A percentile compares a stretch with the other conserved stretches of the same genome.
These are phyloP conservation scores for Ormyrus labotus DNA, from an alignment of 2,888 invertebrate species.

Conservation along the genomic window DNA sequence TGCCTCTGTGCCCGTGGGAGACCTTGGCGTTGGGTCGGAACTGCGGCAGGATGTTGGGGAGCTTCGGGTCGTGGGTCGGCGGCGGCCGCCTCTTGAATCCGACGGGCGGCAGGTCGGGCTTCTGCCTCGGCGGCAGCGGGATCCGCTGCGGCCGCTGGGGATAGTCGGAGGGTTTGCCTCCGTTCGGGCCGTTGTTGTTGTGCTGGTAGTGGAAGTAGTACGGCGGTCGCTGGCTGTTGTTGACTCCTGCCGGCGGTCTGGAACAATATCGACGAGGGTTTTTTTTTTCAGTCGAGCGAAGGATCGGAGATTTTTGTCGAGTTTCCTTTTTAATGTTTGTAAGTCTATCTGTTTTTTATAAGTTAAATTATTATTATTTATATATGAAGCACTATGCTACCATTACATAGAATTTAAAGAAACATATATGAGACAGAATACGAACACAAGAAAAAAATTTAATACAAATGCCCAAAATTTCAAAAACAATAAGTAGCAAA, in stretches of 20 bases:
- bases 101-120: conserved; percentile 58
- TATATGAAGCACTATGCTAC: too few relatives aligned
- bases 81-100: conserved; percentile 60
- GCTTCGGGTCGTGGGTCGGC: conserved; percentile 65
- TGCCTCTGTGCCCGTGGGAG: conserved; percentile 75
- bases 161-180: conserved; percentile 25
- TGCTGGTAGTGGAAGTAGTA: conserved; percentile 66
- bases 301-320: too few relatives aligned
- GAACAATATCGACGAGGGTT: too few relatives aligned
- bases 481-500: too few relatives aligned
- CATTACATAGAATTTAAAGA: too few relatives aligned
- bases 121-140: conserved; percentile 62
- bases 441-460: too few relatives aligned
- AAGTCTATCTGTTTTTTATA: too few relatives aligned
- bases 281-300: too few relatives aligned
- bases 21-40: conserved; percentile 83
- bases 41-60: conserved; percentile 84
- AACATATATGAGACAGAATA: too few relatives aligned
- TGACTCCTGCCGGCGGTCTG: conserved; percentile 53
- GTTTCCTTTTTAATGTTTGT: too few relatives aligned
- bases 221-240: conserved; percentile 62
- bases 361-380: too few relatives aligned
- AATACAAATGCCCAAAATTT: too few relatives aligned
- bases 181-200: conserved; percentile 46
- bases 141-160: conserved; percentile 62